phyloP scores from a whole-genome alignment of 2,888 invertebrate genomes.

The Laothoe populi region DNA sequence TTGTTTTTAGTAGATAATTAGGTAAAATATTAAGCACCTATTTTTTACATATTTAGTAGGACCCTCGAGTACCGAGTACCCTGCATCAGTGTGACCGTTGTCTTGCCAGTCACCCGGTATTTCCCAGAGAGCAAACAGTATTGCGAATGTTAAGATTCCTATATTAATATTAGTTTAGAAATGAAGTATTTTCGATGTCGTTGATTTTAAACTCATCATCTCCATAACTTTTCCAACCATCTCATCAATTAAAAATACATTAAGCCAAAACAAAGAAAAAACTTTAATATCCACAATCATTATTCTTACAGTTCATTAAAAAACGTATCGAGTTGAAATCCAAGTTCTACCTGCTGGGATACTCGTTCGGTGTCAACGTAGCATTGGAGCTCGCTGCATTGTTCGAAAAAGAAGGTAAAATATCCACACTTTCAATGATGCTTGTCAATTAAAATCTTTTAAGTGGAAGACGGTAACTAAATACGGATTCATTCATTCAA shows the following conservation, averaged over 20 bases:
- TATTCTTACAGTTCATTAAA: slow-evolving; percentile 47
- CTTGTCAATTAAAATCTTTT: slow-evolving; percentile 23
- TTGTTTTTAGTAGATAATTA: too few species aligned
- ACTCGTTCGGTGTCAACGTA: slow-evolving; percentile 61
- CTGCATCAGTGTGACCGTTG: too few species aligned
- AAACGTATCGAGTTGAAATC: slow-evolving; percentile 44
- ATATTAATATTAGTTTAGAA: background rate
- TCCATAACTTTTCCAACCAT: background rate
- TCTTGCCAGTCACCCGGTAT: slow-evolving; percentile 39
- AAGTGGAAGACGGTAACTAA: background rate
- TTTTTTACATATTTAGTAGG: too few species aligned
- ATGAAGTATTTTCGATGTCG: background rate
- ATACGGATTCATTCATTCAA: background rate
- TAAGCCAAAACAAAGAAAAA: background rate
- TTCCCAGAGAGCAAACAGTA: slow-evolving; percentile 27
- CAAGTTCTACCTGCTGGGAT: slow-evolving; percentile 55
- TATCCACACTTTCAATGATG: slow-evolving; percentile 19
- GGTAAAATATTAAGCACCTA: too few species aligned
- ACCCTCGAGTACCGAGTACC: too few species aligned
- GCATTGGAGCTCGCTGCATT: slow-evolving; percentile 61
- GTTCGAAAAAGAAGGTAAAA: slow-evolving; percentile 62
- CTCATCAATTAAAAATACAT: background rate
- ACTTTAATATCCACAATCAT: background rate
- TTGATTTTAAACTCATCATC: background rate
- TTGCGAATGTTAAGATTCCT: slow-evolving; percentile 8